Conservation (phyloP, 1,140 invertebrate species). For the Ruditapes philippinarum region DNA sequence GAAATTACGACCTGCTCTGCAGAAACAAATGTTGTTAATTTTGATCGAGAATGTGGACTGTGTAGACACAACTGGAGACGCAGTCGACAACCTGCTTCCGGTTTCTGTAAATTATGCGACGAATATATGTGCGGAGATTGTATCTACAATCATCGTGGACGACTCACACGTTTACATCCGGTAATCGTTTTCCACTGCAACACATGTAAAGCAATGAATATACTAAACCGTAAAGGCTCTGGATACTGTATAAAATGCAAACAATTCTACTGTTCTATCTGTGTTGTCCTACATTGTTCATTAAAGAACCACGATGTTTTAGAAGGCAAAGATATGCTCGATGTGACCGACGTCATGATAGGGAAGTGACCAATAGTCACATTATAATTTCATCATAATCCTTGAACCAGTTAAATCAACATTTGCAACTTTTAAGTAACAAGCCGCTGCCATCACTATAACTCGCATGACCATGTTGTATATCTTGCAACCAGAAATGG, state of each 20-base stretch:
- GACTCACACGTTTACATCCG: conserved; percentile 34
- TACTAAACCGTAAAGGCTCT: conserved; percentile 38
- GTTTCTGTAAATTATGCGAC: conserved; percentile 55
- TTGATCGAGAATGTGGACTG: conserved; percentile 36
- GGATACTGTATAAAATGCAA: conserved; percentile 52
- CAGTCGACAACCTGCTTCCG: conserved; percentile 14
- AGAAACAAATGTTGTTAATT: background rate
- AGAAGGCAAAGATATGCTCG: conserved; percentile 43
- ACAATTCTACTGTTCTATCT: conserved; percentile 46
- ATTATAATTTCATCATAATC: no score
- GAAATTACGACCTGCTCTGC: conserved; percentile 13
- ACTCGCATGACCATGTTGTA: no score
- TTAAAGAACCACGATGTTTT: conserved; percentile 47
- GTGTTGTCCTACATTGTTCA: conserved; percentile 42
- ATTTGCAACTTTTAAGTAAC: no score
- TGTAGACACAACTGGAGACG: conserved; percentile 11
- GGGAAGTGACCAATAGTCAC: conserved; percentile 27
- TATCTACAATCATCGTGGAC: background rate
- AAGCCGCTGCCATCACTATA: no score
- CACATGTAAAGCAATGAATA: conserved; percentile 61
- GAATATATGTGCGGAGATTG: conserved; percentile 47
- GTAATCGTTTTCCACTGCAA: conserved; percentile 56
- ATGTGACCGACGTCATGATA: conserved; percentile 53
- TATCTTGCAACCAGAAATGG: no score
- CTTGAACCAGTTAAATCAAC: no score